Percentiles rank a stretch among this genome's conserved stretches.
phyloP scores from a whole-genome alignment of 1,140 invertebrate genomes.

The Ceratina calcarata region DNA sequence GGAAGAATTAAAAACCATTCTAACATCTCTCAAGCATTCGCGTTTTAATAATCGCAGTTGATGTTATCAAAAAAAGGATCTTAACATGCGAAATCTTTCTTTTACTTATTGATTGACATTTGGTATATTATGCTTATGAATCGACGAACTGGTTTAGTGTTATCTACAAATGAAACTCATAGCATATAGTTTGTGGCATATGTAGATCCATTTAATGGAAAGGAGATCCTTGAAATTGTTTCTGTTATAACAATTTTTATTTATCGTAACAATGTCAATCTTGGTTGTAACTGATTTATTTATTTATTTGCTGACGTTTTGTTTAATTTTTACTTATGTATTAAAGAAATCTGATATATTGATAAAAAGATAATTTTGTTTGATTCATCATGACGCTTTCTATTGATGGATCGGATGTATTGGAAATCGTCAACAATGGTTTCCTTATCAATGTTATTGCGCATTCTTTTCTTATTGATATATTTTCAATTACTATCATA shows the following conservation, averaged over 20 bases:
- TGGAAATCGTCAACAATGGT: not conserved
- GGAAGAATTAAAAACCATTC: not conserved
- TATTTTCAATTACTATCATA: no score
- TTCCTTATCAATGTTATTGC: slow-evolving; percentile 9
- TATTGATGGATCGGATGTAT: not conserved
- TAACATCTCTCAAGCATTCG: no score
- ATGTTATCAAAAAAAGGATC: no score
- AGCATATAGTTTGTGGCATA: not conserved
- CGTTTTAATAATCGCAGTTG: no score
- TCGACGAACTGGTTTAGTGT: no score
- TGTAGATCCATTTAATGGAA: no score
- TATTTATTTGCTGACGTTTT: not conserved
- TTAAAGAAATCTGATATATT: not conserved
- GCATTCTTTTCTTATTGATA: not conserved
- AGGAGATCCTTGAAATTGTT: not conserved
- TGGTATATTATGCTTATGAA: no score
- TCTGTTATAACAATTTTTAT: not conserved
- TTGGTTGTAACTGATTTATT: not conserved
- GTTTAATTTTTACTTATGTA: no score
- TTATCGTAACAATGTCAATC: not conserved
- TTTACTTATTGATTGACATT: no score
- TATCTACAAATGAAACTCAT: not conserved
- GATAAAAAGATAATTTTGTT: not conserved
- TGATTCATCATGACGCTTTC: not conserved
- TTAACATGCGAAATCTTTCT: no score